A percentile compares a stretch with the other conserved stretches of the same genome.
Conservation (phyloP, 1,140 invertebrate genomes). For the Ceratoteleas bidentatus region DNA sequence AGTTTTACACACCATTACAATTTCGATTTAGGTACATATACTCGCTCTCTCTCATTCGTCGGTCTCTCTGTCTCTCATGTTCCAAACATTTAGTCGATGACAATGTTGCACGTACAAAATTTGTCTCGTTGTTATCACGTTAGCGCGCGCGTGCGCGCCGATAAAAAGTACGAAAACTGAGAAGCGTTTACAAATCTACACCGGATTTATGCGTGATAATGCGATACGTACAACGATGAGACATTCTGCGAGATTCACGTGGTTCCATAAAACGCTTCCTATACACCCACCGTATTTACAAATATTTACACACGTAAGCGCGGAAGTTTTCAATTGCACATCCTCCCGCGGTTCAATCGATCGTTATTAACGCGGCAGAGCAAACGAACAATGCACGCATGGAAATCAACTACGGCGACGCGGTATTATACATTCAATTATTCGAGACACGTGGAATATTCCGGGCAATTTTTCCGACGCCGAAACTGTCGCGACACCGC, state of each 20-base stretch:
- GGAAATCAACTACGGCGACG: conserved; percentile 37
- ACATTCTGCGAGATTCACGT: conserved; percentile 48
- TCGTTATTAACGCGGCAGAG: conserved; percentile 62
- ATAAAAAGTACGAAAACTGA: conserved; percentile 28
- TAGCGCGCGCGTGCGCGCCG: neutral
- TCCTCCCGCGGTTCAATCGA: conserved; percentile 71
- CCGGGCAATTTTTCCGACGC: conserved; percentile 15
- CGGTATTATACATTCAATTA: conserved; percentile 42
- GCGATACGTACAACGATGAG: conserved; percentile 40
- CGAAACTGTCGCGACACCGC: conserved; percentile 1
- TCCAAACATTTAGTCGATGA: conserved; percentile 8
- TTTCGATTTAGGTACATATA: conserved; percentile 3
- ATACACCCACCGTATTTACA: conserved; percentile 77
- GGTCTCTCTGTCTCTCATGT: neutral
- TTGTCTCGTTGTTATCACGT: conserved; percentile 1
- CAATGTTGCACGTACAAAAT: conserved; percentile 23
- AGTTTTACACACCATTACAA: too few species aligned
- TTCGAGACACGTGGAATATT: conserved; percentile 31
- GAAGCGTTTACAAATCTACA: conserved; percentile 25
- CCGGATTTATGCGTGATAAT: conserved; percentile 34
- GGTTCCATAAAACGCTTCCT: conserved; percentile 59
- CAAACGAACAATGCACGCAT: conserved; percentile 54
- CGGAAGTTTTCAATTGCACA: conserved; percentile 68
- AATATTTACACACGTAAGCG: conserved; percentile 75
- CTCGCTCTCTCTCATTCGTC: conserved; percentile 1